Evolutionary conservation across 1,140 invertebrate species (phyloP).

Genomic region (Campoletis sonorensis): DNA sequence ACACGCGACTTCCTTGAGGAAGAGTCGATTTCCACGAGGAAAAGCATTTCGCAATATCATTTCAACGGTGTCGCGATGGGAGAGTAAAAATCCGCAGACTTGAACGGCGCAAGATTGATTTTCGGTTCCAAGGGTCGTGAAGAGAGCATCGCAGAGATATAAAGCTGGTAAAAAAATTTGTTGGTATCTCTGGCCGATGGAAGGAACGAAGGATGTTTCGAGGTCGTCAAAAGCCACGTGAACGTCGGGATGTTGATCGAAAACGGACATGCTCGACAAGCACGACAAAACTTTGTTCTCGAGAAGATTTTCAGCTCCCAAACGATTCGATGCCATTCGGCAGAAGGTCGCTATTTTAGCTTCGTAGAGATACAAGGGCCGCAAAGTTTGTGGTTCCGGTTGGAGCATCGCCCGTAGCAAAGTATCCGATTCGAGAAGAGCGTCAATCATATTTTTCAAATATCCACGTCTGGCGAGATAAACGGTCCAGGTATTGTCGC

Average conservation of each 20-base stretch:
- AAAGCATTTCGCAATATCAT: constrained; percentile 84
- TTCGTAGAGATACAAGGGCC: constrained; percentile 91
- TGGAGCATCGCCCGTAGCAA: constrained; percentile 84
- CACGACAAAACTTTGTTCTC: constrained; percentile 85
- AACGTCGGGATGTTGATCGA: constrained; percentile 86
- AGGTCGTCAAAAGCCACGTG: constrained; percentile 72
- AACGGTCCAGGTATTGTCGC: constrained; percentile 84
- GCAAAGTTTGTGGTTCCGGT: constrained; percentile 82
- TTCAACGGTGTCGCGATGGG: constrained; percentile 88
- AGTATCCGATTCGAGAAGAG: constrained; percentile 85
- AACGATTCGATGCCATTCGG: constrained; percentile 82
- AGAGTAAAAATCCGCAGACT: constrained; percentile 87
- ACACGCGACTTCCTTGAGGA: constrained; percentile 84
- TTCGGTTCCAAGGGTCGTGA: constrained; percentile 88
- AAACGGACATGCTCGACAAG: constrained; percentile 86
- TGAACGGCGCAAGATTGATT: constrained; percentile 89
- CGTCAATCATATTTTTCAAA: constrained; percentile 89
- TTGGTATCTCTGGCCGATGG: constrained; percentile 83
- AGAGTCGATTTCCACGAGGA: constrained; percentile 76
- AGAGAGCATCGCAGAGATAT: constrained; percentile 86
- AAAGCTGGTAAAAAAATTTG: constrained; percentile 89
- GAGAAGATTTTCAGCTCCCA: constrained; percentile 87
- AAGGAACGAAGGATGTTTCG: constrained; percentile 79
- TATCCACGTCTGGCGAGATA: constrained; percentile 89
- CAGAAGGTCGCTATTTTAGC: constrained; percentile 90